phyloP scores from a whole-genome alignment of 2,113 vertebrate genomes.

The Ptychochromis oligacanthus region DNA sequence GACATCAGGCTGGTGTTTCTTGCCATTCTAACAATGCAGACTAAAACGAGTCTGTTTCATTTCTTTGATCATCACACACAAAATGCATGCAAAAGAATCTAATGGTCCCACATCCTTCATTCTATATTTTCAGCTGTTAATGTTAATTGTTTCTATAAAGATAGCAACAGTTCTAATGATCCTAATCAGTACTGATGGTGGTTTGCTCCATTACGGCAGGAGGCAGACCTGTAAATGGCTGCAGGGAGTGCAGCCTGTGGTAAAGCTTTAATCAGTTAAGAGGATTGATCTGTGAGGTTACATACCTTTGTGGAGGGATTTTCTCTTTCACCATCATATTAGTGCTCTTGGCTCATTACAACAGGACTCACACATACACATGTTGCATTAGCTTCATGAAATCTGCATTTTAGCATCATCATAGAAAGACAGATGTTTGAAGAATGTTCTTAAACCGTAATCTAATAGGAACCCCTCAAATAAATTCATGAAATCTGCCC shows the following conservation, averaged over 20 bases:
- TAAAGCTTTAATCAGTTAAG: constrained; percentile 71
- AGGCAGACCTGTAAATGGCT: constrained; percentile 51
- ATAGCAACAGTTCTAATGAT: background rate
- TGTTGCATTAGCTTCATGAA: background rate
- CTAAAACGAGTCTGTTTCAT: background rate
- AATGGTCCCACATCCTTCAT: background rate
- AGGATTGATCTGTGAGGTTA: constrained; percentile 67
- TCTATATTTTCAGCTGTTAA: background rate
- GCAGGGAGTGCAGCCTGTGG: constrained; percentile 36
- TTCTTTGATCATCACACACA: background rate
- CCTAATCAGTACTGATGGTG: constrained; percentile 14
- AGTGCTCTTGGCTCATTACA: constrained; percentile 29
- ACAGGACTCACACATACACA: constrained; percentile 10
- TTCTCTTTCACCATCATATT: constrained; percentile 66
- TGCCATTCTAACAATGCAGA: background rate
- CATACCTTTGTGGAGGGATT: constrained; percentile 59
- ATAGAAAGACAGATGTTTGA: background rate
- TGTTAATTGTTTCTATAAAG: background rate
- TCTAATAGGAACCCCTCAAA: background rate
- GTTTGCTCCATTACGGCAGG: constrained; percentile 47
- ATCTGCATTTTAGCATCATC: background rate
- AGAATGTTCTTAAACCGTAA: background rate
- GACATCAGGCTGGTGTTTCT: background rate
- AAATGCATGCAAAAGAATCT: background rate
- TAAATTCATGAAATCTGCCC: background rate